Percentiles rank a stretch among this genome's conserved stretches.
Evolutionary conservation across 2,113 vertebrate genomes (phyloP).

Genomic region (Pelusios castaneus): DNA sequence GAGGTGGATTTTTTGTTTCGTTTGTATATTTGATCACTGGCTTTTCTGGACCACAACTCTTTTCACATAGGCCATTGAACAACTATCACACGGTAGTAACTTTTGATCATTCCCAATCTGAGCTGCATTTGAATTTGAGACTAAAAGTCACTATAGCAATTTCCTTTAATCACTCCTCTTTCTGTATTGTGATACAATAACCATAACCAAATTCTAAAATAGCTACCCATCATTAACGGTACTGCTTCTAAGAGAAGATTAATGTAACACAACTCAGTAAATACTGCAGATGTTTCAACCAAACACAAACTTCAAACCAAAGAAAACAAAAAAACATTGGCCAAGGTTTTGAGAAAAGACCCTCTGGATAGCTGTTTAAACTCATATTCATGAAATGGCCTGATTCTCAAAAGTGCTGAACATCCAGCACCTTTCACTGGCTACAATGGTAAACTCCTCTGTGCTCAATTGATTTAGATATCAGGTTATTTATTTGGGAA

Average conservation of each 20-base stretch:
- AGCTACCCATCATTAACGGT: neutral
- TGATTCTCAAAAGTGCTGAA: neutral
- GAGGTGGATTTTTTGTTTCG: neutral
- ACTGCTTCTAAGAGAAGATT: neutral
- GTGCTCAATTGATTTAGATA: neutral
- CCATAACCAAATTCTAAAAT: neutral
- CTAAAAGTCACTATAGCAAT: neutral
- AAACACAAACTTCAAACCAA: neutral
- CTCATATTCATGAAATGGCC: fast-evolving
- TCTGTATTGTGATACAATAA: neutral
- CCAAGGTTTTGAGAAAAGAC: neutral
- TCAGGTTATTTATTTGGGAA: neutral
- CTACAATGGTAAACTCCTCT: neutral
- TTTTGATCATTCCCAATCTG: neutral
- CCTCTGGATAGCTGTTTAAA: neutral
- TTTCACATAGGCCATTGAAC: neutral
- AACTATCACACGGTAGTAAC: neutral
- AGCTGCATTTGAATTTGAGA: neutral
- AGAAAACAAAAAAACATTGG: neutral
- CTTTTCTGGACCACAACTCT: neutral
- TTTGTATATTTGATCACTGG: neutral
- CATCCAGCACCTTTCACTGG: neutral
- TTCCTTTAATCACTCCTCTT: fast-evolving
- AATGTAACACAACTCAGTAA: neutral
- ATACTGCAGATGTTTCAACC: neutral